These are phyloP conservation scores for Merluccius polli DNA, from an alignment of 2,797 vertebrate species.

Conservation along the genomic window DNA sequence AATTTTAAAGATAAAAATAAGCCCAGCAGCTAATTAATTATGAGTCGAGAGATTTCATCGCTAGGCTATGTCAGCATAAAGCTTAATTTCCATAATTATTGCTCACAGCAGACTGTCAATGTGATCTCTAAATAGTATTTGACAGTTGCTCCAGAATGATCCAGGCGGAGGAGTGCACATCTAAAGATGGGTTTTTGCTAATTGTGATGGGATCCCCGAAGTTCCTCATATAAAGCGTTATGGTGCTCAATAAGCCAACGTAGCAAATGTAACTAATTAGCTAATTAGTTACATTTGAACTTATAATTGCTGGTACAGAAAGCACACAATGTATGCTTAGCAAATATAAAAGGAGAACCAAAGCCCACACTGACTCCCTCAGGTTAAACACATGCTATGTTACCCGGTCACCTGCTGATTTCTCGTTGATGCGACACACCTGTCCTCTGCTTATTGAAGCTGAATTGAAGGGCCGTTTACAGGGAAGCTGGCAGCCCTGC, in stretches of 20 bases:
- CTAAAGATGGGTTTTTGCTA: slow-evolving; percentile 28
- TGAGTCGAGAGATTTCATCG: not conserved
- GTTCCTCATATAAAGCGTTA: slow-evolving; percentile 24
- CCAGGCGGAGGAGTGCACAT: slow-evolving; percentile 25
- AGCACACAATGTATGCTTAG: not conserved
- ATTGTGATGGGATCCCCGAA: slow-evolving; percentile 23
- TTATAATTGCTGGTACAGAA: not conserved
- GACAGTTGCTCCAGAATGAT: slow-evolving; percentile 38
- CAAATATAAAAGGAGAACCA: not conserved
- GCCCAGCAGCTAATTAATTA: not conserved
- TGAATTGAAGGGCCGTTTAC: not conserved
- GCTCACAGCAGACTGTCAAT: slow-evolving; percentile 34
- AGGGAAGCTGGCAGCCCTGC: not conserved
- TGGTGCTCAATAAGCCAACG: slow-evolving; percentile 40
- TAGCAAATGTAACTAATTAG: not conserved
- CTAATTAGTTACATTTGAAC: not conserved
- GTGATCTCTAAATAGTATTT: slow-evolving; percentile 53
- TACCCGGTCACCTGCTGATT: not conserved
- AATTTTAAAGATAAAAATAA: not conserved
- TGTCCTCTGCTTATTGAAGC: not conserved
- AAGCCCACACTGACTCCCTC: not conserved
- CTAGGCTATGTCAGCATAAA: not conserved
- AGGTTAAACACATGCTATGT: not conserved
- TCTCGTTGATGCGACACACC: not conserved
- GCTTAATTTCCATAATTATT: not conserved